phyloP scores from a whole-genome alignment of 2,113 vertebrate species.

The Protobothrops flavoviridis region DNA sequence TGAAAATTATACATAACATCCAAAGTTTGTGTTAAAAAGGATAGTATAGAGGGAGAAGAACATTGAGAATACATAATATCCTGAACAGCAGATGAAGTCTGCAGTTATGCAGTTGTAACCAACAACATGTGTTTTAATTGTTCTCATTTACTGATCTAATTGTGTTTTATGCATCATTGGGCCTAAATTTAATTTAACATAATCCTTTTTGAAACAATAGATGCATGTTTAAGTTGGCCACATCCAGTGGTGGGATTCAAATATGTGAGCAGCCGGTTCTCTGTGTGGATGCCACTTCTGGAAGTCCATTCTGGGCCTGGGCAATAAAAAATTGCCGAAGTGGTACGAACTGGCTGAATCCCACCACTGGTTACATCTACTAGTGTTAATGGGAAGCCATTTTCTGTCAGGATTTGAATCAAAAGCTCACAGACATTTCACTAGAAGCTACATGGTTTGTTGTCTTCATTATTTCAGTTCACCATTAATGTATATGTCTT shows the following conservation, averaged over 20 bases:
- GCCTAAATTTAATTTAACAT: conserved; percentile 29
- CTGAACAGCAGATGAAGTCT: background rate
- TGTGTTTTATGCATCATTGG: conserved; percentile 30
- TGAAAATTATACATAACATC: background rate
- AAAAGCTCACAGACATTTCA: background rate
- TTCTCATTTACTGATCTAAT: conserved; percentile 34
- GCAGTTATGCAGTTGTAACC: conserved; percentile 17
- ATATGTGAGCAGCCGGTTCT: no score
- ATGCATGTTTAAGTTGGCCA: conserved; percentile 14
- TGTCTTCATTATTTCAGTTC: background rate
- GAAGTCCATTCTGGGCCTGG: no score
- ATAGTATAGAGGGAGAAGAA: conserved; percentile 11
- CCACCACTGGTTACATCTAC: background rate
- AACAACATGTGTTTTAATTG: conserved; percentile 30
- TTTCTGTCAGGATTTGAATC: background rate
- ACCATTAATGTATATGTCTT: background rate
- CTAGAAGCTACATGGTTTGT: background rate
- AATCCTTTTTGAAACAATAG: conserved; percentile 16
- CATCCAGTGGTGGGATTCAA: background rate
- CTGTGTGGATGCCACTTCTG: no score
- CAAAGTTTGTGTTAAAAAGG: conserved; percentile 10
- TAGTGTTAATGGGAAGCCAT: conserved; percentile 5
- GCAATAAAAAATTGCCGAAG: no score
- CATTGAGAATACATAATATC: conserved; percentile 14
- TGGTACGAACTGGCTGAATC: no score